These are phyloP conservation scores for Pandion haliaetus DNA, from an alignment of 2,113 vertebrate species.

Conservation along the genomic window DNA sequence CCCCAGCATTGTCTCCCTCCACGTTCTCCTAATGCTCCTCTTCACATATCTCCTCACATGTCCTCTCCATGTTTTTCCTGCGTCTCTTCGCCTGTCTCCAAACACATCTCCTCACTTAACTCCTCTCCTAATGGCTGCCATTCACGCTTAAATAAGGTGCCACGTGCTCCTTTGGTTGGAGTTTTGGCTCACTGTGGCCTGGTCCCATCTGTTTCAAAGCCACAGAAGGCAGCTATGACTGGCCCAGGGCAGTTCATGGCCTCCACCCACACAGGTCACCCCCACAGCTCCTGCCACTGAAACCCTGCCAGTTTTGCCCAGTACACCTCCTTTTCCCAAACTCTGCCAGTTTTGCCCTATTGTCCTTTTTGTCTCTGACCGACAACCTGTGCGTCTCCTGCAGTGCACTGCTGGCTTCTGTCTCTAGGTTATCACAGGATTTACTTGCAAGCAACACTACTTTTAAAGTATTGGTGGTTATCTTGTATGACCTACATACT, in stretches of 20 bases:
- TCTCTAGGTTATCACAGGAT: background rate
- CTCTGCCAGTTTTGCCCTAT: background rate
- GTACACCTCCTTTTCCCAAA: background rate
- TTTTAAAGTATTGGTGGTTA: background rate
- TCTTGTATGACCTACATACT: background rate
- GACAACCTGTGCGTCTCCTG: background rate
- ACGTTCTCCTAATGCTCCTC: accelerated
- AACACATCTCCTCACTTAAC: background rate
- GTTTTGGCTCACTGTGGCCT: background rate
- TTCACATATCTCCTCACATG: background rate
- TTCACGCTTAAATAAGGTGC: background rate
- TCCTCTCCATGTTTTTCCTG: background rate
- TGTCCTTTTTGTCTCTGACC: background rate
- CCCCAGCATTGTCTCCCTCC: background rate
- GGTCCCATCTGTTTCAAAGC: background rate
- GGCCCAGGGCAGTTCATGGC: background rate
- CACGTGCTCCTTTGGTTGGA: background rate
- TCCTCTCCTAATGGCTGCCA: background rate
- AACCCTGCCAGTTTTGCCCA: background rate
- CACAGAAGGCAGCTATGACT: background rate
- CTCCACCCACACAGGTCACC: background rate
- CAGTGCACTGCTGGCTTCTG: background rate
- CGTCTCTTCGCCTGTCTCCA: background rate
- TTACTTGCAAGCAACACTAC: background rate
- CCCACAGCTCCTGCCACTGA: background rate